These are phyloP conservation scores for Pteronotus mesoamericanus DNA, from an alignment of 2,797 vertebrate genomes.

Conservation along the genomic window DNA sequence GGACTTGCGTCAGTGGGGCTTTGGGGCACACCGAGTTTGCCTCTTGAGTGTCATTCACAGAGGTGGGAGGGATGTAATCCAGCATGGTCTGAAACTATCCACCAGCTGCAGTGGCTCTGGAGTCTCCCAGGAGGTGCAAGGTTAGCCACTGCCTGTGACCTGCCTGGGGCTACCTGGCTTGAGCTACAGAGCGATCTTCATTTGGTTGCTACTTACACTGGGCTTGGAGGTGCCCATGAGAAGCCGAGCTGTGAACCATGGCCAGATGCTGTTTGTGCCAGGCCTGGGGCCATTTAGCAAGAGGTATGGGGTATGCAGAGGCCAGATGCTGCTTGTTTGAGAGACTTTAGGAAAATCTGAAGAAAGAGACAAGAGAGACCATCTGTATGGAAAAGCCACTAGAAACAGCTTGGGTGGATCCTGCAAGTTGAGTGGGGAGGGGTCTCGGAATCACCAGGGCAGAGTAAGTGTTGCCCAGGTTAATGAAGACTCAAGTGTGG, in stretches of 20 bases:
- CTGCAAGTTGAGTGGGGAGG: neutral
- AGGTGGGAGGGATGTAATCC: neutral
- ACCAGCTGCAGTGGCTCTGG: neutral
- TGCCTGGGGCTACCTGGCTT: neutral
- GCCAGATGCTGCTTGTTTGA: neutral
- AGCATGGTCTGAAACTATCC: neutral
- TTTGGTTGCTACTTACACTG: neutral
- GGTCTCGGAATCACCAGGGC: neutral
- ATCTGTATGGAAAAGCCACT: neutral
- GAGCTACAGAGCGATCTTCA: neutral
- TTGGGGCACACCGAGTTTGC: neutral
- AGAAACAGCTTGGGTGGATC: neutral
- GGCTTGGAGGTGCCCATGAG: neutral
- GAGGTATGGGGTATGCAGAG: neutral
- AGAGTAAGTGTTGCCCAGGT: neutral
- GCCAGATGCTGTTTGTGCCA: neutral
- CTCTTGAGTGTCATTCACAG: neutral
- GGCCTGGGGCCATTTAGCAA: neutral
- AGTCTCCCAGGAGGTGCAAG: neutral
- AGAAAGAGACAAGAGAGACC: neutral
- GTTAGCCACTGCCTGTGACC: neutral
- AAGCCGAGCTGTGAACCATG: neutral
- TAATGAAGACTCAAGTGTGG: neutral
- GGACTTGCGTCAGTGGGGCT: neutral
- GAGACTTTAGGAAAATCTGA: neutral